phyloP scores from a whole-genome alignment of 1,140 invertebrate genomes.

The Philotrypesis tridentata region DNA sequence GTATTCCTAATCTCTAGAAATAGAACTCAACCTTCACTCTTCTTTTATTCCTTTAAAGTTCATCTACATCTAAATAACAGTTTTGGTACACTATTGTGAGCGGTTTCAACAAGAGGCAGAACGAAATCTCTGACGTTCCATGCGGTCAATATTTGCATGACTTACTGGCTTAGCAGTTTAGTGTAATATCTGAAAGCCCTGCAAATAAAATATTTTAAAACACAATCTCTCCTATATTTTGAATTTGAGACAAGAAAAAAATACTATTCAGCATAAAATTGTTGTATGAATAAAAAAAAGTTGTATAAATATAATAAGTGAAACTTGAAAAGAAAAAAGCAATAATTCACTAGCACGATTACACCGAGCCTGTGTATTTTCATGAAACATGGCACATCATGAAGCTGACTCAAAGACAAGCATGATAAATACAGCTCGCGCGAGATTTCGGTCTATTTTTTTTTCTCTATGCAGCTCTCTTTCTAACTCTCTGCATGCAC shows the following conservation, averaged over 20 bases:
- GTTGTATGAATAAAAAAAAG: no score
- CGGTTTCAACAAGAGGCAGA: background rate
- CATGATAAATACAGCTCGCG: background rate
- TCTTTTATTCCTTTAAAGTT: background rate
- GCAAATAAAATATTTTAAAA: no score
- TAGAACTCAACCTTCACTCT: background rate
- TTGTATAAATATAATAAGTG: no score
- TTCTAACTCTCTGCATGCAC: background rate
- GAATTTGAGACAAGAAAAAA: no score
- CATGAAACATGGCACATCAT: background rate
- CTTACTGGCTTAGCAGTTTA: background rate
- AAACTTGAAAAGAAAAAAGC: no score
- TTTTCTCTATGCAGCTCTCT: background rate
- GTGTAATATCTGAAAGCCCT: background rate
- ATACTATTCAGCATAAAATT: no score
- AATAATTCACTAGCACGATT: no score
- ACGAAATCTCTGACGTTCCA: background rate
- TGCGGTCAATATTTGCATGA: background rate
- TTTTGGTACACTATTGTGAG: background rate
- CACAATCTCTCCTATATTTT: no score
- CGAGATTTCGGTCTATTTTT: background rate
- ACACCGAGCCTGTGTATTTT: background rate
- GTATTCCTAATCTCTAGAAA: background rate
- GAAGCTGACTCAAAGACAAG: background rate
- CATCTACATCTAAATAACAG: background rate